These are phyloP conservation scores for Serripes groenlandicus DNA, from an alignment of 2,888 invertebrate genomes.

Conservation along the genomic window DNA sequence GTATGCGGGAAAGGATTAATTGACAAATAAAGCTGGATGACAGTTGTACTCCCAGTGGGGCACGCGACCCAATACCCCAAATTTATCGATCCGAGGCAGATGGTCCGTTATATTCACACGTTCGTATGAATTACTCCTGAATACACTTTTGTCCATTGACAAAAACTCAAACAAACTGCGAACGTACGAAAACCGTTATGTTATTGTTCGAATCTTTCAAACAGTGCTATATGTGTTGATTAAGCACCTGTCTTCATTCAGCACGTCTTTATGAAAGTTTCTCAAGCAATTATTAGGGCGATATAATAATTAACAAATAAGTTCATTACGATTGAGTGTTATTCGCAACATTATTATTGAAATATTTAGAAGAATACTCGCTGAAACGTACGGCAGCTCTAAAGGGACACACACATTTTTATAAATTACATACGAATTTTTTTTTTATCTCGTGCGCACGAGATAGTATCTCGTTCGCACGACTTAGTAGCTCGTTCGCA, in stretches of 20 bases:
- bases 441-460: too few species aligned
- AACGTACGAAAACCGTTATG: constrained; percentile 7
- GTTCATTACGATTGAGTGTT: too few species aligned
- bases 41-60: neutral
- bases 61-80: constrained; percentile 26
- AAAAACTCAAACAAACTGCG: constrained; percentile 7
- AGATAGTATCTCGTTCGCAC: too few species aligned
- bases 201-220: neutral
- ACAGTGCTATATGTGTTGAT: constrained; percentile 6
- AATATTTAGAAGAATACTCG: too few species aligned
- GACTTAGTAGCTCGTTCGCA: too few species aligned
- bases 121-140: constrained; percentile 18
- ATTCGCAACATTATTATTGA: too few species aligned
- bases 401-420: too few species aligned
- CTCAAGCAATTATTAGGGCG: constrained; percentile 13
- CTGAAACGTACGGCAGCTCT: too few species aligned
- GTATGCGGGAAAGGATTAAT: neutral
- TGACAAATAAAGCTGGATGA: neutral
- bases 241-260: constrained; percentile 18
- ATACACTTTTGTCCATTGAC: constrained; percentile 23
- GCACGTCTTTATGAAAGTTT: neutral
- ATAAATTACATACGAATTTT: too few species aligned
- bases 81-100: constrained; percentile 22
- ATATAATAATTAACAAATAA: too few species aligned
- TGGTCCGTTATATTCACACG: constrained; percentile 29